Percentiles rank a stretch among this genome's conserved stretches.
Conservation (phyloP, 1,140 invertebrate species). For the Achroia grisella region DNA sequence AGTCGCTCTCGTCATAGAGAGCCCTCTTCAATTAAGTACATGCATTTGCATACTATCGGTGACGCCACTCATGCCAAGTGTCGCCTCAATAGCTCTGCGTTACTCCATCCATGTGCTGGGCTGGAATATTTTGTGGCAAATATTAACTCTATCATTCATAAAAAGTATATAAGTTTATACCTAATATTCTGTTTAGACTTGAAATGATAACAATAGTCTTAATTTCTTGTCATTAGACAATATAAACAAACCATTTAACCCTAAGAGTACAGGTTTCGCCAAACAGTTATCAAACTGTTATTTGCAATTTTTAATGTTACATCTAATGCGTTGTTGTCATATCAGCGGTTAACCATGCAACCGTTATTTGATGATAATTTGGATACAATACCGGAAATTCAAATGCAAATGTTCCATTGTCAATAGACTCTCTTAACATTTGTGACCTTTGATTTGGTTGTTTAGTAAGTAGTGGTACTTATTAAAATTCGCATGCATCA, state of each 20-base stretch:
- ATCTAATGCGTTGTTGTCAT: constrained; percentile 3
- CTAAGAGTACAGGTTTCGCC: not conserved
- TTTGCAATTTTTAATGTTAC: constrained; percentile 11
- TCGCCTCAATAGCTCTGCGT: too few species aligned
- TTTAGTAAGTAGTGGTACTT: constrained; percentile 38
- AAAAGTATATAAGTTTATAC: too few species aligned
- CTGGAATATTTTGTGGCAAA: too few species aligned
- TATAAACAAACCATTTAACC: not conserved
- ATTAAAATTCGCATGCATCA: constrained; percentile 40
- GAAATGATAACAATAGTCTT: too few species aligned
- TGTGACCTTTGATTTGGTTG: constrained; percentile 46
- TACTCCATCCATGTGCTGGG: too few species aligned
- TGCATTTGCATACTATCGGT: constrained; percentile 64
- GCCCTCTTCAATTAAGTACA: constrained; percentile 34
- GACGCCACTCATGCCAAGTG: constrained; percentile 12
- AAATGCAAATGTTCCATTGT: constrained; percentile 63
- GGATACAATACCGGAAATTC: constrained; percentile 33
- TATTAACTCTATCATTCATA: too few species aligned
- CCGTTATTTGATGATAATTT: constrained; percentile 20
- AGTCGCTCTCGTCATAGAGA: constrained; percentile 39
- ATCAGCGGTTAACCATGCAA: constrained; percentile 39
- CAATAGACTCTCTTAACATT: constrained; percentile 37
- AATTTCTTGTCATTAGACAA: too few species aligned
- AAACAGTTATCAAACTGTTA: constrained; percentile 1
- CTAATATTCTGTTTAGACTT: too few species aligned